Conservation (phyloP, 2,888 invertebrate genomes). For the Sialis lutaria region DNA sequence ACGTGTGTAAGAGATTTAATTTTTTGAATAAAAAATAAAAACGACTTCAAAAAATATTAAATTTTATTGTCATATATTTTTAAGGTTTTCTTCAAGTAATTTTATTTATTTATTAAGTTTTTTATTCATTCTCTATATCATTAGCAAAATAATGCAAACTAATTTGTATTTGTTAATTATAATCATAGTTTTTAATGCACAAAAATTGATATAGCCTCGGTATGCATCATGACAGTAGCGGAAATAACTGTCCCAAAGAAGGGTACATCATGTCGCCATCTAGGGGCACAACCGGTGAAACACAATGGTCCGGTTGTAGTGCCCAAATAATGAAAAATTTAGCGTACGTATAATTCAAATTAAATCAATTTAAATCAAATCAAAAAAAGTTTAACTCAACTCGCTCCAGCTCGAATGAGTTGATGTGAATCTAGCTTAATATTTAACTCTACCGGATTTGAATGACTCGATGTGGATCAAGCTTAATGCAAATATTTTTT, state of each 20-base stretch:
- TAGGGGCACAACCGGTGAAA: constrained; percentile 59
- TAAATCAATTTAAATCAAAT: no score
- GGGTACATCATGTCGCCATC: constrained; percentile 73
- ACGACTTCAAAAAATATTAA: no score
- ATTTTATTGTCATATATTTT: no score
- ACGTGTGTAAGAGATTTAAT: no score
- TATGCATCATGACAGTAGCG: constrained; percentile 63
- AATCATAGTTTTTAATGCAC: background rate
- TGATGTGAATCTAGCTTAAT: background rate
- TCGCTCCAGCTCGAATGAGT: background rate
- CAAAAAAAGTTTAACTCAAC: background rate
- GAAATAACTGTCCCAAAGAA: constrained; percentile 54
- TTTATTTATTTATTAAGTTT: background rate
- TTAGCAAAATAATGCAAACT: no score
- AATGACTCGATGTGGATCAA: background rate
- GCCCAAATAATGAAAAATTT: constrained; percentile 42
- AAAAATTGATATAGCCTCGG: constrained; percentile 36
- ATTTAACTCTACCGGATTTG: background rate
- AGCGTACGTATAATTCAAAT: constrained; percentile 29
- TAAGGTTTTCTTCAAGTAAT: no score
- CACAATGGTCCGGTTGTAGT: constrained; percentile 61
- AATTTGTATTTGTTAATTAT: background rate
- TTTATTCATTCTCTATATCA: background rate
- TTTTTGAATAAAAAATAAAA: no score
- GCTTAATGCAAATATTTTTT: constrained; percentile 9